phyloP scores from a whole-genome alignment of 2,797 vertebrate species.

The Heliangelus exortis region DNA sequence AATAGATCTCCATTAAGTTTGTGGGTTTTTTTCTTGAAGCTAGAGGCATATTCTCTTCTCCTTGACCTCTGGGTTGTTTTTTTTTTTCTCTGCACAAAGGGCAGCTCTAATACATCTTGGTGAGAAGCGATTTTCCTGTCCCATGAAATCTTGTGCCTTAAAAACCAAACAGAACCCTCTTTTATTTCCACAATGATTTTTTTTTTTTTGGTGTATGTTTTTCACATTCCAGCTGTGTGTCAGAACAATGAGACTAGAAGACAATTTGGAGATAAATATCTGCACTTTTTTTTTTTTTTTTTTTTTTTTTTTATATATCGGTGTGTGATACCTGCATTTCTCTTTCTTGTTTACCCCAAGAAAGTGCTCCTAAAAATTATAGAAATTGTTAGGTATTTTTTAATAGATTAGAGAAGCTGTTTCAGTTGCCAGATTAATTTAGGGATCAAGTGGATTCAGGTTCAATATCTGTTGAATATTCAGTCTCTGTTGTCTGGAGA shows the following conservation, averaged over 20 bases:
- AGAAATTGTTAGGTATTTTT: neutral
- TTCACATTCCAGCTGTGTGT: neutral
- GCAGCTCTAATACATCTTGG: neutral
- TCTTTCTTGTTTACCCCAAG: neutral
- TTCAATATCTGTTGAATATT: neutral
- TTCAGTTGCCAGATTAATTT: neutral
- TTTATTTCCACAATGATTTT: neutral
- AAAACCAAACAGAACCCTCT: neutral
- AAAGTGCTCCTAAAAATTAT: neutral
- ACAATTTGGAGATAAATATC: neutral
- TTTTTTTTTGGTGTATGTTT: neutral
- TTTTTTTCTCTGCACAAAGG: constrained; percentile 22
- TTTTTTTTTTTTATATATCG: neutral
- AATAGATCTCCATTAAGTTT: constrained; percentile 43
- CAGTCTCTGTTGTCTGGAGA: neutral
- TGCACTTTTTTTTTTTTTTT: neutral
- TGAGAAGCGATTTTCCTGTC: neutral
- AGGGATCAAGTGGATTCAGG: neutral
- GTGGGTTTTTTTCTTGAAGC: neutral
- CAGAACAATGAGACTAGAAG: neutral
- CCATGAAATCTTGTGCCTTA: constrained; percentile 11
- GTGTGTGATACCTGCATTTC: neutral
- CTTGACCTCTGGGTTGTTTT: constrained; percentile 26
- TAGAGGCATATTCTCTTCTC: constrained; percentile 36
- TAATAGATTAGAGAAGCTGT: neutral